Percentiles rank a stretch among this genome's conserved stretches.
Evolutionary conservation across 2,888 invertebrate genomes (phyloP).

Genomic region (Amblyjoppa fuscipennis): DNA sequence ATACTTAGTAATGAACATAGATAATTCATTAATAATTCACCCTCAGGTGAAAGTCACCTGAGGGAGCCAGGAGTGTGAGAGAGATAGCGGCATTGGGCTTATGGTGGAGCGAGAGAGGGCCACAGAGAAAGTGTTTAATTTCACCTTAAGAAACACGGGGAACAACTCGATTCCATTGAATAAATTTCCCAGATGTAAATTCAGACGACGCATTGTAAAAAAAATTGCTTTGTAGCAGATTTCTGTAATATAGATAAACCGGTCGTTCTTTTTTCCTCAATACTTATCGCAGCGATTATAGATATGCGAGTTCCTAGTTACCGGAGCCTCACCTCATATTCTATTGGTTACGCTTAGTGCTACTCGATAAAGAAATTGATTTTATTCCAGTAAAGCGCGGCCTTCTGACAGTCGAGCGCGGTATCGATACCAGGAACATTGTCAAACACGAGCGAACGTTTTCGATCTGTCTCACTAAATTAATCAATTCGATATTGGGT

Average conservation of each 20-base stretch:
- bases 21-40: no score
- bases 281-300: slow-evolving; percentile 64
- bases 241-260: slow-evolving; percentile 27
- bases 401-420: slow-evolving; percentile 54
- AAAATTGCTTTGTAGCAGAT: not conserved
- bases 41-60: no score
- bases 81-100: no score
- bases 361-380: slow-evolving; percentile 58
- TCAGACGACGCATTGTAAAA: not conserved
- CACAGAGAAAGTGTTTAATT: no score
- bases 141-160: no score
- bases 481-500: not conserved
- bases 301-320: slow-evolving; percentile 62
- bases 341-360: slow-evolving; percentile 45
- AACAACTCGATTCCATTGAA: not conserved
- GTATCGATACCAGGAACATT: slow-evolving; percentile 43
- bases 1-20: no score
- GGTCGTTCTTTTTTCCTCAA: slow-evolving; percentile 34
- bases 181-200: not conserved
- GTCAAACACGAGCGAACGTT: slow-evolving; percentile 8
- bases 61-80: no score
- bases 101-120: no score
- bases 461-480: not conserved
- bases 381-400: slow-evolving; percentile 52
- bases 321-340: slow-evolving; percentile 40